Conservation (phyloP, 35 echinoderm and acorn worm species). For the Hemicentrotus pulcherrimus region DNA sequence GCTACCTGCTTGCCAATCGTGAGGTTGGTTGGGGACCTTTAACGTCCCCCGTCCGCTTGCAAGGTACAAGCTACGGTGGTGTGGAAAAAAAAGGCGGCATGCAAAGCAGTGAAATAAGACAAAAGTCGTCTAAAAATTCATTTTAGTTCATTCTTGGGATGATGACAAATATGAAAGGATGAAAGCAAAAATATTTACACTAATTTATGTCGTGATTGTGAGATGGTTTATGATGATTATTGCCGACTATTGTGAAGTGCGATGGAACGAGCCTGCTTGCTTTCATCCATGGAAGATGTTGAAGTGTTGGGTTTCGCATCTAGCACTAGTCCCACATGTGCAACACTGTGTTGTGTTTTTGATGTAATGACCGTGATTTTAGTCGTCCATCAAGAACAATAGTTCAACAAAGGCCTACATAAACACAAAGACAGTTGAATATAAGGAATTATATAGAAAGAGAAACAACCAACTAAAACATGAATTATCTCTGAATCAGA, state of each 20-base stretch:
- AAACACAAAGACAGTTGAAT: conserved; percentile 46
- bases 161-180: conserved; percentile 29
- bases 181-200: conserved; percentile 39
- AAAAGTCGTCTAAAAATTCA: conserved; percentile 12
- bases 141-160: conserved; percentile 24
- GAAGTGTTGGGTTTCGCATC: conserved; percentile 40
- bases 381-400: conserved; percentile 46
- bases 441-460: conserved; percentile 22
- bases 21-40: conserved; percentile 42
- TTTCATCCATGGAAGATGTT: conserved; percentile 43
- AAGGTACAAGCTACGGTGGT: conserved; percentile 47
- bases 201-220: conserved; percentile 34
- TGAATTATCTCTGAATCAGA: neutral
- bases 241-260: conserved; percentile 47
- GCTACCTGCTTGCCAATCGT: conserved; percentile 48
- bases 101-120: conserved; percentile 40
- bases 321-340: conserved; percentile 40
- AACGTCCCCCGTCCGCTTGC: conserved; percentile 37
- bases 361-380: conserved; percentile 44
- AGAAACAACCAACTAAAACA: conserved; percentile 12
- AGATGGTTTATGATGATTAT: conserved; percentile 40
- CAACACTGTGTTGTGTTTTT: conserved; percentile 43
- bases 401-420: conserved; percentile 46
- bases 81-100: conserved; percentile 41
- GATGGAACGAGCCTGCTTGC: conserved; percentile 44